phyloP scores from a whole-genome alignment of 2,888 invertebrate genomes.

The Horisme vitalbata region DNA sequence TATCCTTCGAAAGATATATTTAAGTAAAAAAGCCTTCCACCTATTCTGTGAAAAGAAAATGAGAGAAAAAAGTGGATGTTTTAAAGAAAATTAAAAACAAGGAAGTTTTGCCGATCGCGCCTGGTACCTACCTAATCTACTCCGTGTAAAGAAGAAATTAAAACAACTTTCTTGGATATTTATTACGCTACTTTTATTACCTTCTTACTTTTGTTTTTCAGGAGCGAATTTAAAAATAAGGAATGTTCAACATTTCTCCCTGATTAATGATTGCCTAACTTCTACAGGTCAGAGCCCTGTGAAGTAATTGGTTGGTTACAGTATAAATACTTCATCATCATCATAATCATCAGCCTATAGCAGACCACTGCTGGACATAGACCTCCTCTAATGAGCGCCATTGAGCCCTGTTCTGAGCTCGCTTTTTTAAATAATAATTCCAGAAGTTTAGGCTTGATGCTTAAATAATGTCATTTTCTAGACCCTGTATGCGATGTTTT shows the following conservation, averaged over 20 bases:
- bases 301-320: no score
- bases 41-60: slow-evolving; percentile 76
- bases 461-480: no score
- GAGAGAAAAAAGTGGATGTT: slow-evolving; percentile 75
- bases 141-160: slow-evolving; percentile 81
- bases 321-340: no score
- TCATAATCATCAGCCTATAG: no score
- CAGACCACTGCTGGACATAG: no score
- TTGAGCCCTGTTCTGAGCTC: no score
- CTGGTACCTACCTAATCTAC: slow-evolving; percentile 71
- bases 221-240: slow-evolving; percentile 62
- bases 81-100: slow-evolving; percentile 82
- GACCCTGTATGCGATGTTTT: no score
- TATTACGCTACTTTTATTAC: slow-evolving; percentile 77
- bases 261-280: slow-evolving; percentile 37
- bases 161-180: slow-evolving; percentile 81
- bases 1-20: slow-evolving; percentile 64
- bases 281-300: slow-evolving; percentile 1
- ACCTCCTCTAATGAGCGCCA: no score
- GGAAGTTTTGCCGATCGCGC: slow-evolving; percentile 79
- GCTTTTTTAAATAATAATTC: no score
- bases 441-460: no score
- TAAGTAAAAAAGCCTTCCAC: slow-evolving; percentile 75
- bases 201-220: slow-evolving; percentile 60
- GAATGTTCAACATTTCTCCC: slow-evolving; percentile 40